phyloP scores from a whole-genome alignment of 1,140 invertebrate species.

The Zophobas morio region DNA sequence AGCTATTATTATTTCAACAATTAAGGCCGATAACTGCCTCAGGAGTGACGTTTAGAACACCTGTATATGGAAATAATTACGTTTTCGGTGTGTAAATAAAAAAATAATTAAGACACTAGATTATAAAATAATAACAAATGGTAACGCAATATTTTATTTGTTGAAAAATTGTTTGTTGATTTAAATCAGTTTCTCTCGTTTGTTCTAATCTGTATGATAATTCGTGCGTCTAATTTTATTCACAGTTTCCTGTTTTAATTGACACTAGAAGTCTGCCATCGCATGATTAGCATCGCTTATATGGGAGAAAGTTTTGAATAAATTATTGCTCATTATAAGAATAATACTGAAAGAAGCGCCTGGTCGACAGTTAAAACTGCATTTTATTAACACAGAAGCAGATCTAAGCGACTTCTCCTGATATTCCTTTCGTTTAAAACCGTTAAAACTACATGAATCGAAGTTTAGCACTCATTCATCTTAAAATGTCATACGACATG shows the following conservation, averaged over 20 bases:
- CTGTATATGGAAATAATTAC: constrained; percentile 41
- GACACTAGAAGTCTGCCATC: neutral
- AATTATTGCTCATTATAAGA: neutral
- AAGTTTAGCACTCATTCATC: too few relatives aligned
- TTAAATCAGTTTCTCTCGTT: constrained; percentile 1
- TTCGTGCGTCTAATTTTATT: constrained; percentile 31
- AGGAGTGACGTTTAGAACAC: constrained; percentile 32
- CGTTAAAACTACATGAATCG: too few relatives aligned
- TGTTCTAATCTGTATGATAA: constrained; percentile 32
- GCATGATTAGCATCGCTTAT: neutral
- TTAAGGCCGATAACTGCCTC: constrained; percentile 29
- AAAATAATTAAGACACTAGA: constrained; percentile 31
- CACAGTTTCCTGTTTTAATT: constrained; percentile 25
- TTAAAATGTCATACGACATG: too few relatives aligned
- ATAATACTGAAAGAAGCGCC: too few relatives aligned
- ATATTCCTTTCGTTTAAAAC: too few relatives aligned
- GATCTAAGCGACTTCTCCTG: too few relatives aligned
- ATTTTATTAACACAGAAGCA: too few relatives aligned
- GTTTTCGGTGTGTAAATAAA: constrained; percentile 7
- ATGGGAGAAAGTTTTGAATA: constrained; percentile 1
- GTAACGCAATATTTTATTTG: constrained; percentile 16
- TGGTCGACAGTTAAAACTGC: too few relatives aligned
- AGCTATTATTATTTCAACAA: constrained; percentile 35
- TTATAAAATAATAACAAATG: constrained; percentile 18
- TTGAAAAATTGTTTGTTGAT: constrained; percentile 35